Evolutionary conservation across 2,113 vertebrate genomes (phyloP).

Genomic region (Picathartes gymnocephalus): DNA sequence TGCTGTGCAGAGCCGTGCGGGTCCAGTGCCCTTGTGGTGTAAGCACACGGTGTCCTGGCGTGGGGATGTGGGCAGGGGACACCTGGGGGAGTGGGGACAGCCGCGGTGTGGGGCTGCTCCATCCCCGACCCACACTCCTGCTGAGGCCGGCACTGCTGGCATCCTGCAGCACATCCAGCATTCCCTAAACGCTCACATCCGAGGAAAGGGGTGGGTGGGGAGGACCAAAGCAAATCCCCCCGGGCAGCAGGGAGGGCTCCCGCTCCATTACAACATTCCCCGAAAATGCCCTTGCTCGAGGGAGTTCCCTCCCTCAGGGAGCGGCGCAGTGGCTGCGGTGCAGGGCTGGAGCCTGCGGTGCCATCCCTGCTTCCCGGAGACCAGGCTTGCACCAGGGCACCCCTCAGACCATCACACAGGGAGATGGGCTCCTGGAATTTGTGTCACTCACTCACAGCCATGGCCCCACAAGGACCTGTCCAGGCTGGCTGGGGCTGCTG

Average conservation of each 20-base stretch:
- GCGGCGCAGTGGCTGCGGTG: constrained; percentile 67
- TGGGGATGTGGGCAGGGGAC: neutral
- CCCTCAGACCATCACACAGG: rapidly evolving
- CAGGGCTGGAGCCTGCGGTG: constrained; percentile 36
- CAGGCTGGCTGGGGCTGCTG: rapidly evolving
- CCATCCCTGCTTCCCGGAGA: rapidly evolving
- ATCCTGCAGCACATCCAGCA: constrained; percentile 65
- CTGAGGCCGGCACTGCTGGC: constrained; percentile 65
- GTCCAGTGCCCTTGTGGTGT: rapidly evolving
- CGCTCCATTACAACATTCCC: constrained; percentile 73
- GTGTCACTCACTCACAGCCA: neutral
- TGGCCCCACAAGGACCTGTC: rapidly evolving
- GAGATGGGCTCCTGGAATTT: neutral
- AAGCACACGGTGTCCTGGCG: rapidly evolving
- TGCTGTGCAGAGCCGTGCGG: rapidly evolving
- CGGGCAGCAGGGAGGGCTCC: constrained; percentile 71
- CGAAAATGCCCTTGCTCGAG: constrained; percentile 70
- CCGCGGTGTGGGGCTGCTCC: neutral
- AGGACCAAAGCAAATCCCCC: constrained; percentile 55
- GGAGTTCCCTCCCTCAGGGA: constrained; percentile 72
- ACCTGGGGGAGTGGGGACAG: rapidly evolving
- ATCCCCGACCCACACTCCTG: constrained; percentile 58
- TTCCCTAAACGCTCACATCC: constrained; percentile 72
- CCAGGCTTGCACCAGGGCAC: neutral
- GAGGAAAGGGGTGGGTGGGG: constrained; percentile 37